A percentile compares a stretch with the other conserved stretches of the same genome.
Evolutionary conservation across 2,113 vertebrate genomes (phyloP).

Genomic region (Chascanopsetta lugubris): DNA sequence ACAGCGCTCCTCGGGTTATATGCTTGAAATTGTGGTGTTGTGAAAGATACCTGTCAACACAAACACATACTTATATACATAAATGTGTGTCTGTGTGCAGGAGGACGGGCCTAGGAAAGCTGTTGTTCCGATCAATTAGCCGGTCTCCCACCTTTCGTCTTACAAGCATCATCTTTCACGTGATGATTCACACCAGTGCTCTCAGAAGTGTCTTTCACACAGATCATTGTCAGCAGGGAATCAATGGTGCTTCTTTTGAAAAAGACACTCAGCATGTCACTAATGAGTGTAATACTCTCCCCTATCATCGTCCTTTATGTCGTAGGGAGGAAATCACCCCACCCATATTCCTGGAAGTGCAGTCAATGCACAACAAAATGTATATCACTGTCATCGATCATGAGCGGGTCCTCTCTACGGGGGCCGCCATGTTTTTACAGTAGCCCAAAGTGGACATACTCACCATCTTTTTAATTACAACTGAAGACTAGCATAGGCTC

Average conservation of each 20-base stretch:
- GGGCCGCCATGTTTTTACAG: no score
- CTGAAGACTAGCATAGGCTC: no score
- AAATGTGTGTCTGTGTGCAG: background rate
- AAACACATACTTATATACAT: background rate
- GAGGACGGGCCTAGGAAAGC: constrained; percentile 1
- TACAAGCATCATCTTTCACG: constrained; percentile 50
- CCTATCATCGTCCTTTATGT: constrained; percentile 49
- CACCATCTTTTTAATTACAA: no score
- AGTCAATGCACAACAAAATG: constrained; percentile 17
- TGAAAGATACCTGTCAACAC: constrained; percentile 28
- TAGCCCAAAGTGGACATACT: no score
- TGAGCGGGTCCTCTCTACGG: no score
- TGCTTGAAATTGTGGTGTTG: constrained; percentile 37
- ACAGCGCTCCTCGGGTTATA: constrained; percentile 36
- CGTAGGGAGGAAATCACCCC: constrained; percentile 38
- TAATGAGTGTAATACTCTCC: constrained; percentile 56
- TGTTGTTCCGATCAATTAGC: constrained; percentile 53
- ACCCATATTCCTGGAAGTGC: constrained; percentile 33
- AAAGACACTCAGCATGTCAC: constrained; percentile 52
- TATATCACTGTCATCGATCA: constrained; percentile 21
- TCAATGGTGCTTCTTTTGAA: constrained; percentile 63
- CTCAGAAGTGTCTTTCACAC: constrained; percentile 51
- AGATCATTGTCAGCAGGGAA: constrained; percentile 58
- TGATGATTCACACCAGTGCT: constrained; percentile 44
- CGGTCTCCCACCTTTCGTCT: constrained; percentile 31